Evolutionary conservation across 2,797 vertebrate species (phyloP), one percentile per base, ranked within the genome.

Genomic region (Sorex maritimensis): DNA sequence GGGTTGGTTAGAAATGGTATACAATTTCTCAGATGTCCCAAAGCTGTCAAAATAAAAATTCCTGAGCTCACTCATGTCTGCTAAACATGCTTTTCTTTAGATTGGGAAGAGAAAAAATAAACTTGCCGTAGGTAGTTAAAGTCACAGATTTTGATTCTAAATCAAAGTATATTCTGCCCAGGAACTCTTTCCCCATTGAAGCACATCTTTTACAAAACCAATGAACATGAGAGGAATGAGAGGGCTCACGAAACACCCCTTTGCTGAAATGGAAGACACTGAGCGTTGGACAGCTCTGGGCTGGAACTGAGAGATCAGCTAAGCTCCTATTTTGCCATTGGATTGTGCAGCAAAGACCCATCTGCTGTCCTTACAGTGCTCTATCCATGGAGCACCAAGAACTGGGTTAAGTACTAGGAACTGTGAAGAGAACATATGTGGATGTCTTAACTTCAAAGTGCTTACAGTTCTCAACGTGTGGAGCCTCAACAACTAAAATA

Each of bases 1-100:
- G 84, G 41, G 63, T 34, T 87, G 72, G 55, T 94, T 90, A 94
- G 89, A 91, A 88, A 89, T 88, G 44, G 72, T 94, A 63, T 69
- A 82, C 65, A 69, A 34, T 80, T 91, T 75, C 77, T 96, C 89
- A 90, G 89, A 92, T 92, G 81, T 95, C 94, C 87, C 95, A 94
- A 93, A 93, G 95, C 95, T 95, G 94, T 96, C 96, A 95, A 95
- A 96, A 93, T 75, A 93, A 88, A 94, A 82, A 73, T 81, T 93
- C 67, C 44, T 92, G 61, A 67, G 7, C 67, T 96, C 81, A 44
- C 68, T 94, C 81, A 46, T 12, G 9, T 87, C 92, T 95, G 90
- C 87, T 90, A 81, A 96, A 90, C 90, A 78, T 85, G 81, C 34
- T 91, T 58, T 92, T 61, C 13, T 94, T 89, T 12, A 92, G 79